Evolutionary conservation across 2,113 vertebrate species (phyloP).

Genomic region (Pan troglodytes): NHGRI_mPanTro3-v2.1_pri NC_072413.2:87153501-87154000

Average conservation of each 20-base stretch:
- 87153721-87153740: neutral
- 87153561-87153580: neutral
- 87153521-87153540: neutral
- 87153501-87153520: neutral
- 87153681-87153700: neutral
- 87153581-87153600: neutral
- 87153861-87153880: neutral
- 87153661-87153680: neutral
- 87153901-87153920: neutral
- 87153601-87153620: accelerated
- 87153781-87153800: neutral
- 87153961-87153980: neutral
- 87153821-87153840: constrained; percentile 17
- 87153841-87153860: neutral
- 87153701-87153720: neutral
- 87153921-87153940: neutral
- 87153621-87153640: neutral
- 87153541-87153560: neutral
- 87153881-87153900: neutral
- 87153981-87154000: neutral
- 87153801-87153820: neutral
- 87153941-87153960: neutral
- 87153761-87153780: neutral
- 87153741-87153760: neutral
- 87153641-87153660: neutral